Base-by-base conservation (phyloP, 2,113 vertebrate species). In the Tragelaphus imberbis region DNA sequence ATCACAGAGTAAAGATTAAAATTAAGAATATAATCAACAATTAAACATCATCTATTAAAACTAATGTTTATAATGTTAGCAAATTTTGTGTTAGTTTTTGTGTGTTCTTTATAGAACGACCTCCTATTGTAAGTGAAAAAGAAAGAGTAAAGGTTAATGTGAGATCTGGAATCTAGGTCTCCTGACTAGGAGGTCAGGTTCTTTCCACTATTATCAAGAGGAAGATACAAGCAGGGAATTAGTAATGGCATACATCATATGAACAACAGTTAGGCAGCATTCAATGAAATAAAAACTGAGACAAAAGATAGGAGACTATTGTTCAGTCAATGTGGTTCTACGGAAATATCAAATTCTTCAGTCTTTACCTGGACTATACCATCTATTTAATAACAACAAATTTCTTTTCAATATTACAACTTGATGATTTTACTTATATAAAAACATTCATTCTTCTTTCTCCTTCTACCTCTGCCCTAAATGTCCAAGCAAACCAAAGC, bases 301-400 rank as follows among this genome's bases (percentile, higher is more conserved):
- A 65, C 84, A 87, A 63, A 95, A 27, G 30, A 51, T 23, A 79
- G 51, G 47, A 89, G 36, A 91, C 55, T 96, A 61, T 0, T 91
- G 59, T 16, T 86, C n/a, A 90, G 40, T 82, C 17, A 97, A 17
- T 75, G 44, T 87, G 80, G 89, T 28, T 95, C 58, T 84, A 92
- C 0, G 85, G 51, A 96, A 92, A 49, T 71, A 84, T 6, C 33
- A 93, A 71, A 84, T 40, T 88, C 51, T 61, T 92, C 16, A 25
- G 23, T 87, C 40, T 97, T 86, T 84, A 92, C 7, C 21, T 77
- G 28, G 56, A 49, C 53, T 82, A 77, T 19, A 92, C 5, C 77
- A 27, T 96, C 30, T 65, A 89, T 27, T 85, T 92, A 75, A 80
- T 68, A 95, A 63, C 58, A 96, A 97, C 58, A 95, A 97, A 91